Base-by-base conservation (phyloP, 1,140 invertebrate genomes). In the Drosophila auraria region DNA sequence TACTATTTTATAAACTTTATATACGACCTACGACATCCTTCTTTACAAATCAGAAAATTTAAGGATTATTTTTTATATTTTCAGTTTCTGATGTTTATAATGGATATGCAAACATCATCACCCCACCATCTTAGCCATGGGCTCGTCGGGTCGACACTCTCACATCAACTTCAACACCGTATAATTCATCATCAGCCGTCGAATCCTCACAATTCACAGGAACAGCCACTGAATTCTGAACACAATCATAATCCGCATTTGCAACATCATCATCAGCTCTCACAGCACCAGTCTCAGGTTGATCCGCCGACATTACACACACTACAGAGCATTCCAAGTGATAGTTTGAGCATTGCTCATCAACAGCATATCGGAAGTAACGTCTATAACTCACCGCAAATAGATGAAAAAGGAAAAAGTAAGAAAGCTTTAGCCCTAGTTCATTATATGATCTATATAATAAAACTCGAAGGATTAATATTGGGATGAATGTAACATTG, bases 61-160 rank as follows among this genome's bases (percentile, higher is more conserved):
- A 30, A 30, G 6, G 27, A 30, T 30, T 30, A 20, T 7, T 30
- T 30, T 20, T n/a, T 14, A 14, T 9, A 23, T 23, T 78, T 86
- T 33, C 57, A 91, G 86, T 58, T 73, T 53, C 68, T 76, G 78
- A 91, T 86, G 81, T 76, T 91, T 57, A 92, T 73, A 73, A 92
- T 92, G 91, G 91, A 92, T 73, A 83, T 92, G 80, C 91, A 92
- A 77, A 80, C 91, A 62, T 64, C 86, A 50, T 59, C 91, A 78
- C 71, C 36, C 20, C 54, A 23, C 36, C 54, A 80, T 76, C 80
- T 83, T 57, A 79, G 73, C 81, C 78, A 92, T 78, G 91, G 83
- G 59, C 68, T 92, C 44, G 68, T 20, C 20, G 54, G 20, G 54
- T n/a, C 77, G 33, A 59, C 81, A 59, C 65, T 89, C 23, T 81